Evolutionary conservation across 2,113 vertebrate genomes (phyloP).

Genomic region (Silurus glanis): DNA sequence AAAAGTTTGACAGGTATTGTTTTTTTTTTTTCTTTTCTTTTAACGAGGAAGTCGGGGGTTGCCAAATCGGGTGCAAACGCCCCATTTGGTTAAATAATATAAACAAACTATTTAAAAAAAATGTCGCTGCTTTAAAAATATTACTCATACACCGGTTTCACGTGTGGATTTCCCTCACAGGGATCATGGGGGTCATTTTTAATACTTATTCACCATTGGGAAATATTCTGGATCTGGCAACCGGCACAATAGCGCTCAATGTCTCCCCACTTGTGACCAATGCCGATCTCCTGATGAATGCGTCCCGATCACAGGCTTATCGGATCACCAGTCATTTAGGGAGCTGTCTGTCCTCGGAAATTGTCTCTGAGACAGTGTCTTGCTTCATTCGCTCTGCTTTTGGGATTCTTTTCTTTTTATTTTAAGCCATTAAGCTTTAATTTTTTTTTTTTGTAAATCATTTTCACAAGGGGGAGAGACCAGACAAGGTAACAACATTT

Average conservation of each 20-base stretch:
- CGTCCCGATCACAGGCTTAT: constrained; percentile 32
- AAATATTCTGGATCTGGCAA: not conserved
- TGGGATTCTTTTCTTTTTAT: constrained; percentile 6
- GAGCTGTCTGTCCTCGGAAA: constrained; percentile 31
- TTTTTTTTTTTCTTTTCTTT: too few species aligned
- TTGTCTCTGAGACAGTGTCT: not conserved
- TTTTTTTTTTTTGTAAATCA: constrained; percentile 1
- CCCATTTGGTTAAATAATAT: not conserved
- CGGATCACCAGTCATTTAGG: constrained; percentile 27
- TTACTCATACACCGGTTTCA: too few species aligned
- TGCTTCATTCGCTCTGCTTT: not conserved
- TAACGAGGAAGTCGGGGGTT: constrained; percentile 21
- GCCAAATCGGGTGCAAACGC: not conserved
- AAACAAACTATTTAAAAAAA: not conserved
- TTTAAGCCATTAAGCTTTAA: not conserved
- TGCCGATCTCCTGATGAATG: constrained; percentile 37
- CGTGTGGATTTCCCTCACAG: too few species aligned
- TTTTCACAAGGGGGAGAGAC: constrained; percentile 66
- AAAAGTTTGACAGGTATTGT: constrained; percentile 31
- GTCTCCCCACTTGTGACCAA: constrained; percentile 31
- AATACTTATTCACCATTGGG: not conserved
- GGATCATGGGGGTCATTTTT: not conserved
- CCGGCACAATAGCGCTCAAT: not conserved
- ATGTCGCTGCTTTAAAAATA: too few species aligned
- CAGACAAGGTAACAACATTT: constrained; percentile 62